Percentiles rank a stretch among this genome's conserved stretches.
These are phyloP conservation scores for Protodeltote pygarga DNA, from an alignment of 2,888 invertebrate genomes.

Conservation along the genomic window DNA sequence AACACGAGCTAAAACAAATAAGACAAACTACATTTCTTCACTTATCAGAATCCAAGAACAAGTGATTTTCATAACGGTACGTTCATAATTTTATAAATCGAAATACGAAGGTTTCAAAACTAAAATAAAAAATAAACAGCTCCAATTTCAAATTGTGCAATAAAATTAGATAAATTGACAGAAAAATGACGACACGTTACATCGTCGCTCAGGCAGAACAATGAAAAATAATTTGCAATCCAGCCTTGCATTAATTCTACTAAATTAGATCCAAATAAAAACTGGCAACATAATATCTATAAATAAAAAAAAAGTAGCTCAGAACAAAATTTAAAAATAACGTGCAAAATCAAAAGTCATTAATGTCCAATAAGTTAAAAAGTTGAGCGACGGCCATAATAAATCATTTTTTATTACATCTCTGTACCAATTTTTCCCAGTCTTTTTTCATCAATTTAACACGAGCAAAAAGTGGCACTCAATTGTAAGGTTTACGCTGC, in stretches of 20 bases:
- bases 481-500: conserved; percentile 81
- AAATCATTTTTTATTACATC: conserved; percentile 86
- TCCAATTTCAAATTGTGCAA: conserved; percentile 6
- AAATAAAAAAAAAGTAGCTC: conserved; percentile 62
- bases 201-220: conserved; percentile 14
- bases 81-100: no score
- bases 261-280: conserved; percentile 60
- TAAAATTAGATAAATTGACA: conserved; percentile 42
- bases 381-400: conserved; percentile 80
- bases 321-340: conserved; percentile 67
- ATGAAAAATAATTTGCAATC: conserved; percentile 51
- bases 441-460: conserved; percentile 86
- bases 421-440: conserved; percentile 79
- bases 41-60: no score
- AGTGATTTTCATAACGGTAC: no score
- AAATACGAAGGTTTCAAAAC: no score
- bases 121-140: no score
- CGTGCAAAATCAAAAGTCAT: conserved; percentile 84
- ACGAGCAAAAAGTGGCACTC: conserved; percentile 84
- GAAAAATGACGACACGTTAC: conserved; percentile 18
- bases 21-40: no score
- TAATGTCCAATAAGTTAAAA: conserved; percentile 86
- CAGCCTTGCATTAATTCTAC: conserved; percentile 51
- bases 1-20: no score
- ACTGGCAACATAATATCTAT: conserved; percentile 60